Evolutionary conservation across 2,888 invertebrate species (phyloP).

Genomic region (Orthosia incerta): DNA sequence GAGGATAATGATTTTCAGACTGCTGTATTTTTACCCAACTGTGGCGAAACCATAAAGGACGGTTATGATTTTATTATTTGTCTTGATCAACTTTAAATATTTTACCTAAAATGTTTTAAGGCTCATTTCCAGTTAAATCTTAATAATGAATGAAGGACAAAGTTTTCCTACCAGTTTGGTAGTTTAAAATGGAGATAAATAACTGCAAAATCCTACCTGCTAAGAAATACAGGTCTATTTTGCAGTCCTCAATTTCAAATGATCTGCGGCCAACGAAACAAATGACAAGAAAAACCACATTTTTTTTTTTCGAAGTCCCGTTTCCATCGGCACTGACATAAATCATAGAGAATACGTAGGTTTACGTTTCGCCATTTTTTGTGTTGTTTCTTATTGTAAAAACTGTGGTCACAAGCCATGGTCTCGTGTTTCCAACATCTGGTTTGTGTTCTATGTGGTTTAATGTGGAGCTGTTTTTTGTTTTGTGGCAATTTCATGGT

Average conservation of each 20-base stretch:
- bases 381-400: constrained; percentile 66
- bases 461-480: constrained; percentile 35
- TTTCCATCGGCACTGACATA: constrained; percentile 71
- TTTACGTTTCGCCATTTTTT: constrained; percentile 67
- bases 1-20: background rate
- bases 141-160: no score
- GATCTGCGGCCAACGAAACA: constrained; percentile 21
- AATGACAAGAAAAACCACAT: constrained; percentile 23
- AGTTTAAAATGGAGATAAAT: no score
- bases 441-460: constrained; percentile 61
- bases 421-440: constrained; percentile 79
- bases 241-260: background rate
- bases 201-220: no score
- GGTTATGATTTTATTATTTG: background rate
- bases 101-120: no score
- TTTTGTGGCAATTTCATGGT: constrained; percentile 28
- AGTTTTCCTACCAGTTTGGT: no score
- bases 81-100: background rate
- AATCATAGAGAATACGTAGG: constrained; percentile 77
- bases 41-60: no score
- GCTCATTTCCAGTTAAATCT: no score
- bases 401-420: constrained; percentile 75
- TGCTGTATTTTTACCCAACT: background rate
- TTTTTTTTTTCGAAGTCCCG: constrained; percentile 37
- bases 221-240: no score